These are phyloP conservation scores for Meghimatium bilineatum DNA, from an alignment of 2,888 invertebrate genomes.

Conservation along the genomic window DNA sequence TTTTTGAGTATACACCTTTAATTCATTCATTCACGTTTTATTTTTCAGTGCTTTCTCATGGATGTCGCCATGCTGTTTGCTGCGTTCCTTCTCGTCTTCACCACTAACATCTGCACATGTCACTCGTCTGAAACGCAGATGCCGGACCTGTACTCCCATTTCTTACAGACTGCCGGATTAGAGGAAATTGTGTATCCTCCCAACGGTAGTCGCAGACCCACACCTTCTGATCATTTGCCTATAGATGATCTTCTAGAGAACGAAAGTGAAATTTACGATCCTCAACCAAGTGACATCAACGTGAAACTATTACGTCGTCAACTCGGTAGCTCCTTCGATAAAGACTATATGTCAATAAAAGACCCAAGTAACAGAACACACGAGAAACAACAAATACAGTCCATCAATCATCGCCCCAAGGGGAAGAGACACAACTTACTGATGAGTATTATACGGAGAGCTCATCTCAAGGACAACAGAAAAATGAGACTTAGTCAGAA, in stretches of 20 bases:
- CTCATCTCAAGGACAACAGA: slow-evolving; percentile 28
- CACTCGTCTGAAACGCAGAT: not conserved
- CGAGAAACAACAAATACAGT: not conserved
- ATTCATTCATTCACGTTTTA: not conserved
- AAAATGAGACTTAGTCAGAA: slow-evolving; percentile 25
- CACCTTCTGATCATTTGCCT: slow-evolving; percentile 30
- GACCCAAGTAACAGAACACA: slow-evolving; percentile 3
- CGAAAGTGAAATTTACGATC: slow-evolving; percentile 25
- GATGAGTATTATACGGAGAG: not conserved
- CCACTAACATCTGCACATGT: not conserved
- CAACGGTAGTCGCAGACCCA: slow-evolving; percentile 24
- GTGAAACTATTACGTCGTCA: slow-evolving; percentile 21
- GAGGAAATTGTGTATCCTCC: not conserved
- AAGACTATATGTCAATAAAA: slow-evolving; percentile 32
- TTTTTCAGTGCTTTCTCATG: not conserved
- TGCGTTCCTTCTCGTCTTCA: not conserved
- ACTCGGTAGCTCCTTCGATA: slow-evolving; percentile 20
- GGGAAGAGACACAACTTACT: slow-evolving; percentile 25
- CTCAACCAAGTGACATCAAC: slow-evolving; percentile 31
- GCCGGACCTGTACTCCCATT: slow-evolving; percentile 22
- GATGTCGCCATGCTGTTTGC: slow-evolving; percentile 33
- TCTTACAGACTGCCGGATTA: slow-evolving; percentile 11
- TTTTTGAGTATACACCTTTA: no score
- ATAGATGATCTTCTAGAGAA: slow-evolving; percentile 40
- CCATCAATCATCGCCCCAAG: slow-evolving; percentile 19